phyloP scores from a whole-genome alignment of 1,140 invertebrate genomes.

The Octopus bimaculoides region DNA sequence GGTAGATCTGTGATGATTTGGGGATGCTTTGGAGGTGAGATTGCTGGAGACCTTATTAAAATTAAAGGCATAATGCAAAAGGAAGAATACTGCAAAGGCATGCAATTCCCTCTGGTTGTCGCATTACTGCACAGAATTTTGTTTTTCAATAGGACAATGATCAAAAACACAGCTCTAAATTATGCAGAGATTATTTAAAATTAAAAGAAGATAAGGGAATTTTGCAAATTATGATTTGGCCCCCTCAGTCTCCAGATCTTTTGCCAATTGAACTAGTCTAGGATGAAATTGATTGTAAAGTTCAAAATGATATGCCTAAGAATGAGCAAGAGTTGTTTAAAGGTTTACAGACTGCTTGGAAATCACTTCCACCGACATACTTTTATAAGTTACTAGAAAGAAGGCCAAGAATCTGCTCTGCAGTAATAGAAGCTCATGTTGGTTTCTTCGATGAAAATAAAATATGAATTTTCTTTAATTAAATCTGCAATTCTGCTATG shows the following conservation, averaged over 20 bases:
- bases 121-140: background rate
- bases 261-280: background rate
- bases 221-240: background rate
- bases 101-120: background rate
- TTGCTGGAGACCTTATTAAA: background rate
- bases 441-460: background rate
- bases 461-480: background rate
- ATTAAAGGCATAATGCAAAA: background rate
- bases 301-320: background rate
- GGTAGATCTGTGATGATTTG: background rate
- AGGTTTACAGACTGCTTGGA: background rate
- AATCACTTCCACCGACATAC: background rate
- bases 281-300: background rate
- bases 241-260: background rate
- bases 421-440: background rate
- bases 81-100: background rate
- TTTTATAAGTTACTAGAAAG: conserved; percentile 1
- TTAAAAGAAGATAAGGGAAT: no score
- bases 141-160: background rate
- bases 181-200: no score
- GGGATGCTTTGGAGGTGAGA: background rate
- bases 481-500: background rate
- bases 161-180: background rate
- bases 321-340: background rate
- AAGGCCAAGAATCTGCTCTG: background rate